Percentiles rank a stretch among this genome's conserved stretches.
Conservation (phyloP, 2,888 invertebrate genomes). For the Tipula lateralis region DNA sequence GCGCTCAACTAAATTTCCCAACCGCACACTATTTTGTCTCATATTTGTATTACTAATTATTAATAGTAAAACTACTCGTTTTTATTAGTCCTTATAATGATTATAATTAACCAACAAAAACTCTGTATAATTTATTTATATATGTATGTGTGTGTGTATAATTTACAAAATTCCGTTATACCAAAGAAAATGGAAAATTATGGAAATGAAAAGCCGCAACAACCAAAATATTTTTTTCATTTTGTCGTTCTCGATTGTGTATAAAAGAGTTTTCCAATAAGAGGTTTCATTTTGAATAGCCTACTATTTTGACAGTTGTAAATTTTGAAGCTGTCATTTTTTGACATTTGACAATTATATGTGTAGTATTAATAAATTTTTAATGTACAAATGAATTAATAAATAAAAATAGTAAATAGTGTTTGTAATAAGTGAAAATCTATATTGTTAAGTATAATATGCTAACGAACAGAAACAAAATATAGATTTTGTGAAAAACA, state of each 20-base stretch:
- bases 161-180: neutral
- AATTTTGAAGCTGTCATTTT: too few relatives aligned
- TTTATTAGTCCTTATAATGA: neutral
- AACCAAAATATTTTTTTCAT: neutral
- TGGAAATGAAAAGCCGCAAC: neutral
- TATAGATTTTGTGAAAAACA: too few relatives aligned
- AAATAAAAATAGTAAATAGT: too few relatives aligned
- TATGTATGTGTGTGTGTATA: neutral
- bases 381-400: too few relatives aligned
- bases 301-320: too few relatives aligned
- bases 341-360: too few relatives aligned
- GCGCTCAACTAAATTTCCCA: neutral
- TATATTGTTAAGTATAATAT: too few relatives aligned
- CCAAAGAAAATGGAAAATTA: neutral
- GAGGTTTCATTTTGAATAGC: too few relatives aligned
- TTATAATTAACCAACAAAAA: neutral
- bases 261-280: too few relatives aligned
- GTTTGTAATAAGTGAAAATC: too few relatives aligned
- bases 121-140: neutral
- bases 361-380: too few relatives aligned
- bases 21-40: neutral
- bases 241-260: neutral
- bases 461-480: too few relatives aligned
- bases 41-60: neutral
- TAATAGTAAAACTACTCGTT: neutral